A percentile compares a stretch with the other conserved stretches of the same genome.
Conservation (phyloP, 2,113 vertebrate genomes). For the Plestiodon gilberti region DNA sequence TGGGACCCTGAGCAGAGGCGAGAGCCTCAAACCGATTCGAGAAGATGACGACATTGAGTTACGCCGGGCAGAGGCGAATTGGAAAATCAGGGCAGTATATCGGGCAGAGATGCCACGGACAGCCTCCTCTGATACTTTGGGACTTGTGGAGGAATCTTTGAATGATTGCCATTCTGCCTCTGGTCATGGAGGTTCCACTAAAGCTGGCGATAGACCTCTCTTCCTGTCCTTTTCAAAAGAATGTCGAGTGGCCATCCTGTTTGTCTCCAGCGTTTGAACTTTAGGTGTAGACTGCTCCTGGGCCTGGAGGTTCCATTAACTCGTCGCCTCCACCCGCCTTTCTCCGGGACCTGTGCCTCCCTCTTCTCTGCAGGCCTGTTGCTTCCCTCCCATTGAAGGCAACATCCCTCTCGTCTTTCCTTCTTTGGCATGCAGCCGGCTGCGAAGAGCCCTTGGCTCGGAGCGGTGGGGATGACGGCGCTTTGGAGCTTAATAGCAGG, state of each 20-base stretch:
- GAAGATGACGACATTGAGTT: no score
- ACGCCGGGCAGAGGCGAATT: no score
- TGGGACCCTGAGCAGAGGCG: no score
- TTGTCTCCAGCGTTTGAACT: no score
- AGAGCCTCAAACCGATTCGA: no score
- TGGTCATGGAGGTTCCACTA: not conserved
- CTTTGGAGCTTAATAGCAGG: constrained; percentile 10
- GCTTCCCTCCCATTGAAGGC: not conserved
- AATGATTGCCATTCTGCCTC: not conserved
- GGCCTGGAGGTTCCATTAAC: not conserved
- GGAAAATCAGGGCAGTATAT: no score
- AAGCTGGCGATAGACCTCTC: no score
- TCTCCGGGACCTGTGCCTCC: not conserved
- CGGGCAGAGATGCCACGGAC: not conserved
- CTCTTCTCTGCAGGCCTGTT: not conserved
- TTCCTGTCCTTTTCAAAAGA: no score
- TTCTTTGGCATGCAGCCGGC: not conserved
- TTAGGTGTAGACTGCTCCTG: not conserved
- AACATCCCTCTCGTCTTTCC: not conserved
- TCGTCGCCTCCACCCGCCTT: not conserved
- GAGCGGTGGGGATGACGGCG: not conserved
- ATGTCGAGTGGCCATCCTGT: no score
- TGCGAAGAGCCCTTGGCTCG: not conserved
- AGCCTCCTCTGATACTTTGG: not conserved
- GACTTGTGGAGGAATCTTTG: not conserved